Conservation (phyloP, 1,140 invertebrate species). For the Listronotus bonariensis region DNA sequence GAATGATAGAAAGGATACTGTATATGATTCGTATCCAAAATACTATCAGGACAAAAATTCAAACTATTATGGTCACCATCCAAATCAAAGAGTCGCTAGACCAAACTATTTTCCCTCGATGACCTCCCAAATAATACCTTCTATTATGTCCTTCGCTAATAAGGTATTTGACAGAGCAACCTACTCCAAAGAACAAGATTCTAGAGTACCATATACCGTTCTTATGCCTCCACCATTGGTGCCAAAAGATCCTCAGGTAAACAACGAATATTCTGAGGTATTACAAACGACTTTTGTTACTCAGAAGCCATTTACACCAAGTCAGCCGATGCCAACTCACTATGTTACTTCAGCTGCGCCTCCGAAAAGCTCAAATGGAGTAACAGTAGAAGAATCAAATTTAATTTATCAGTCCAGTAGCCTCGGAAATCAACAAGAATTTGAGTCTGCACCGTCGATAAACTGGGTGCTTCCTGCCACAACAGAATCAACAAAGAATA, state of each 20-base stretch:
- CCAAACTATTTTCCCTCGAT: slow-evolving; percentile 43
- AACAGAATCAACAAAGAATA: slow-evolving; percentile 21
- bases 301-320: slow-evolving; percentile 23
- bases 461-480: slow-evolving; percentile 53
- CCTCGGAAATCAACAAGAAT: slow-evolving; percentile 55
- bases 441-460: slow-evolving; percentile 47
- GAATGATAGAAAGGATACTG: slow-evolving; percentile 51
- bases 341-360: slow-evolving; percentile 32
- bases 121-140: slow-evolving; percentile 45
- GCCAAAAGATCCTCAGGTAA: slow-evolving; percentile 40
- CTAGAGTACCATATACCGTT: slow-evolving; percentile 64
- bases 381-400: slow-evolving; percentile 64
- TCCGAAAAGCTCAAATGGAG: slow-evolving; percentile 39
- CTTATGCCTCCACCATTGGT: slow-evolving; percentile 70
- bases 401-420: slow-evolving; percentile 66
- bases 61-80: slow-evolving; percentile 46
- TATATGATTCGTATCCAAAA: slow-evolving; percentile 59
- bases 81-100: slow-evolving; percentile 46
- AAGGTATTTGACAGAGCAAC: slow-evolving; percentile 58
- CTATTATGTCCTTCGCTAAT: slow-evolving; percentile 49
- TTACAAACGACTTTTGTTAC: slow-evolving; percentile 39
- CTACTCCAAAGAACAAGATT: slow-evolving; percentile 55
- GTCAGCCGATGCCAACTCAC: slow-evolving; percentile 4
- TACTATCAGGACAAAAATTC: slow-evolving; percentile 58
- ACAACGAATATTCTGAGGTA: slow-evolving; percentile 37